Percentiles rank a stretch among this genome's conserved stretches.
phyloP scores from a whole-genome alignment of 2,888 invertebrate genomes.

The Dryobota labecula region DNA sequence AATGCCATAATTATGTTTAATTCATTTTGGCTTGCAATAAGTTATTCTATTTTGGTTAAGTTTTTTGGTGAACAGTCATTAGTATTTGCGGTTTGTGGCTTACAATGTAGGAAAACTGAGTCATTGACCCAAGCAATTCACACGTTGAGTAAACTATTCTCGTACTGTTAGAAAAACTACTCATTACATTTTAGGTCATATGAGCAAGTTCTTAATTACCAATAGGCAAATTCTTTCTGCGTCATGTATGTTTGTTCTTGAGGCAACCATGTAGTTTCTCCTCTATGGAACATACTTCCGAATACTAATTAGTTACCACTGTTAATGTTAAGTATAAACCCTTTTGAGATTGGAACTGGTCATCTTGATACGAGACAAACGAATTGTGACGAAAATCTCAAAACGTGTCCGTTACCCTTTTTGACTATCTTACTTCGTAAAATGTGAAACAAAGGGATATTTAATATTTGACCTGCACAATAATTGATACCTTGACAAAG shows the following conservation, averaged over 20 bases:
- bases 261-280: neutral
- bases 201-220: conserved; percentile 11
- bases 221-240: neutral
- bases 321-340: neutral
- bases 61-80: neutral
- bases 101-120: neutral
- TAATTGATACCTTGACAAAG: conserved; percentile 2
- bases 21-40: neutral
- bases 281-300: neutral
- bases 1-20: neutral
- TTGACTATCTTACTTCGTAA: neutral
- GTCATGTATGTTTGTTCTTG: neutral
- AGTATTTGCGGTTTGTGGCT: neutral
- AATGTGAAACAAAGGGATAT: conserved; percentile 5
- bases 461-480: conserved; percentile 4
- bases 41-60: neutral
- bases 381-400: neutral
- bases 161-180: conserved; percentile 14
- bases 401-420: neutral
- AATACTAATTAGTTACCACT: neutral
- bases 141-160: conserved; percentile 11
- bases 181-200: conserved; percentile 19
- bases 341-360: neutral
- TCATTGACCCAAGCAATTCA: conserved; percentile 25
- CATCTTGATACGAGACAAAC: neutral